Evolutionary conservation across 64 coral and sea anemone species (phyloP), one percentile per base, ranked within the genome.

Genomic region (Montipora foliosa): DNA sequence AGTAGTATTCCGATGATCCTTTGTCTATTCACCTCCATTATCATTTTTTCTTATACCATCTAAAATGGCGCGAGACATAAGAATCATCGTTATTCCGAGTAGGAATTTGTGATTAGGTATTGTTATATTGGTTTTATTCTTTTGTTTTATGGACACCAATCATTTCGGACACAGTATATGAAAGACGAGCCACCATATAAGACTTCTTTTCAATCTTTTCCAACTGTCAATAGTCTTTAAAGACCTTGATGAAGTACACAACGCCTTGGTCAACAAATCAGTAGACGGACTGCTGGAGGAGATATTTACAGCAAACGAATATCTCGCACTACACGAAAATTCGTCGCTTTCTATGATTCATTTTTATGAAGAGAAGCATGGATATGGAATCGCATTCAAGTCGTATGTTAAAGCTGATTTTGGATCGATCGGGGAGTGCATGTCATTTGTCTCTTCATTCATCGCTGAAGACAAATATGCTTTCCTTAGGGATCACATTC

Each of bases 231-330:
- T 13, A 82, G 80, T 37, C 13, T 82, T 66, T 62, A 24, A 61
- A 44, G 29, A 82, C 57, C 80, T 82, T 8, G 4, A 82, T 29
- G 80, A 82, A 55, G 53, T 24, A 6, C 60, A 62, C 80, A 10
- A 62, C 10, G 57, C 57, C 1, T 64, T 82, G 53, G 57, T 37
- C 14, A 15, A 14, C 15, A 14, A 62, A 5, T 74, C 70, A 29
- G 57, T 82, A 57, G 80, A 82, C 14, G 80, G 80, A 8, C 66
- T 82, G n/a, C 10, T 82, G 80, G 80, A 82, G 22, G 80, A 82
- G 25, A 64, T 82, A 55, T 82, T 82, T 14, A 62, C 53, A 5
- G 80, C 22, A 21, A 82, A 44, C 5, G 80, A 62, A 29, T 82
- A 61, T 25, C 44, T 82, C 1, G 62, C 60, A 1, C 1, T 8